phyloP scores from a whole-genome alignment of 2,113 vertebrate species.

The Gobius niger region DNA sequence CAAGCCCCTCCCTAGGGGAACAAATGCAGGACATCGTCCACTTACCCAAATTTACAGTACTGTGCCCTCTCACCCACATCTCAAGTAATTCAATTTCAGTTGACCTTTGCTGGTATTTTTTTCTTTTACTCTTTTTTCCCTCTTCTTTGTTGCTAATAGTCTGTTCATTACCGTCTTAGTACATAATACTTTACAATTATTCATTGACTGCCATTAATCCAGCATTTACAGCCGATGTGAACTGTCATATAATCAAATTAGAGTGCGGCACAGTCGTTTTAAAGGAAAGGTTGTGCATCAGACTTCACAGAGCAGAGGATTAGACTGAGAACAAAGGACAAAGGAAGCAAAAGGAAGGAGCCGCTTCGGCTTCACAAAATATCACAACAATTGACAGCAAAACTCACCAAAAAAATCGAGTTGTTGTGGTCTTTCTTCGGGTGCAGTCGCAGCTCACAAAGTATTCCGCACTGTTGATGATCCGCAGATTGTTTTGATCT shows the following conservation, averaged over 20 bases:
- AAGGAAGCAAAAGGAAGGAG: neutral
- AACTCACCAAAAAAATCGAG: constrained; percentile 17
- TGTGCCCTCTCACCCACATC: neutral
- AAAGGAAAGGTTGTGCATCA: neutral
- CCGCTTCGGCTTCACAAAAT: neutral
- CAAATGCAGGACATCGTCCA: neutral
- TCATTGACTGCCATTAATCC: neutral
- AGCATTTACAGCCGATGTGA: too few relatives aligned
- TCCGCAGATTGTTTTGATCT: constrained; percentile 46
- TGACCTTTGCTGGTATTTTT: too few relatives aligned
- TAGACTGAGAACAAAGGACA: constrained; percentile 28
- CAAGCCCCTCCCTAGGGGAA: constrained; percentile 12
- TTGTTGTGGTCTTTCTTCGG: neutral
- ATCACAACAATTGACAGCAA: neutral
- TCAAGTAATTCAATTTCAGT: neutral
- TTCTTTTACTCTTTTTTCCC: too few relatives aligned
- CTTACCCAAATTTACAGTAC: neutral
- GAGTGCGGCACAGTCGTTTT: too few relatives aligned
- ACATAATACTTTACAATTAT: neutral
- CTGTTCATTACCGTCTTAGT: neutral
- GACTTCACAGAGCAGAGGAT: neutral
- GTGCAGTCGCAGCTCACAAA: neutral
- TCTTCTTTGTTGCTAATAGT: neutral
- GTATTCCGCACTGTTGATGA: neutral
- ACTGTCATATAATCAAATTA: too few relatives aligned